Conservation (phyloP, 1,140 invertebrate species). For the Camponotus floridanus region DNA sequence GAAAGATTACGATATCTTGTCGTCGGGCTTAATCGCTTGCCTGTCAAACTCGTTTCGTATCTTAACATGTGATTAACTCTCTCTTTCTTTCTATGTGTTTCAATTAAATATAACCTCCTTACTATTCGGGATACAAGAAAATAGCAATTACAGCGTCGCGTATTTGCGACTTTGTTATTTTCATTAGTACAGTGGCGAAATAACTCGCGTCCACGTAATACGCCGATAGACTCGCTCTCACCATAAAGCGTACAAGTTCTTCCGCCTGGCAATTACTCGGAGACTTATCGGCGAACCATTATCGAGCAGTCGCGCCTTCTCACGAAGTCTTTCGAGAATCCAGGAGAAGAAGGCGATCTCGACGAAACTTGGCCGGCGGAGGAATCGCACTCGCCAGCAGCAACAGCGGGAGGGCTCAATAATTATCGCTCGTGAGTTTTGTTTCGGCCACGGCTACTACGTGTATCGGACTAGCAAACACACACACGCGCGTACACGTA, state of each 20-base stretch:
- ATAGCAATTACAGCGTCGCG: slow-evolving; percentile 17
- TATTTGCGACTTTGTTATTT: slow-evolving; percentile 19
- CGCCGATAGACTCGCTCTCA: slow-evolving; percentile 8
- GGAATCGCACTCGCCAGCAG: slow-evolving; percentile 37
- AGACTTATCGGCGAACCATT: slow-evolving; percentile 61
- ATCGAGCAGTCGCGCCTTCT: slow-evolving; percentile 44
- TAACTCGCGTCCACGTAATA: slow-evolving; percentile 18
- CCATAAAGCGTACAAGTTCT: slow-evolving; percentile 51
- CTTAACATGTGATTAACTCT: background rate
- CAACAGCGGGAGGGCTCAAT: slow-evolving; percentile 62
- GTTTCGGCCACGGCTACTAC: slow-evolving; percentile 60
- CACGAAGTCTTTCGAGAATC: slow-evolving; percentile 39
- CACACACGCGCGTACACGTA: slow-evolving; percentile 15
- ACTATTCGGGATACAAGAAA: background rate
- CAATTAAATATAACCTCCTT: background rate
- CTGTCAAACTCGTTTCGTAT: background rate
- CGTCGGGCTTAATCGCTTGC: background rate
- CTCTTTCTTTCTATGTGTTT: background rate
- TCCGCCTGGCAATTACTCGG: slow-evolving; percentile 65
- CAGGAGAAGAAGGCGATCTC: slow-evolving; percentile 47
- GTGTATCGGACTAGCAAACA: slow-evolving; percentile 28
- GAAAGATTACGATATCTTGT: background rate
- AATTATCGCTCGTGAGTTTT: slow-evolving; percentile 75
- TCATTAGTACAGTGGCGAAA: slow-evolving; percentile 23
- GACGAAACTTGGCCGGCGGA: slow-evolving; percentile 39